Base-by-base conservation (phyloP, 1,140 invertebrate species). In the Propsilocerus akamusi region DNA sequence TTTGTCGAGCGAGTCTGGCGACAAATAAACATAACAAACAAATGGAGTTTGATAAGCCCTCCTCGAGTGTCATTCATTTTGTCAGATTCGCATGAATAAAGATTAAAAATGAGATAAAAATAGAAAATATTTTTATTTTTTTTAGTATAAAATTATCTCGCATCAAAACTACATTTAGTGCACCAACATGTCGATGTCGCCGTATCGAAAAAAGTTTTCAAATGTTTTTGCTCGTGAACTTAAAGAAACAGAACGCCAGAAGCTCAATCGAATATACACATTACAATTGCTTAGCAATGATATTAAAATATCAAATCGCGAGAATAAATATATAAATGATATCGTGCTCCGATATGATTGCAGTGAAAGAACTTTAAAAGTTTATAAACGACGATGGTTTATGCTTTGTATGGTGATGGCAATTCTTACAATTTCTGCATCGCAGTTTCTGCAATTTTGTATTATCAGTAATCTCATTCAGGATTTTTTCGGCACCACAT, bases 131-230 rank as follows among this genome's bases (percentile, higher is more conserved):
- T n/a, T n/a, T n/a, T n/a, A n/a, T n/a, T n/a, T n/a, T n/a, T n/a
- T n/a, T n/a, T n/a, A n/a, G n/a, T n/a, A n/a, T n/a, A n/a, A n/a
- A n/a, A n/a, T n/a, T n/a, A n/a, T n/a, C n/a, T n/a, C n/a, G n/a
- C n/a, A n/a, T n/a, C n/a, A n/a, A n/a, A n/a, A 17, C 34, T 20
- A 20, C 34, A 41, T n/a, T 41, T 41, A 41, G 34, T 41, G 10
- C n/a, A n/a, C n/a, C n/a, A 41, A 41, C 14, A 41, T 41, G 34
- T 30, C 14, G 14, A 20, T 20, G 5, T 41, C 34, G 5, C 34
- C 34, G 22, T 41, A 41, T 41, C 34, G 34, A 20, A 41, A 41
- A 41, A 41, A 41, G 22, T 41, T 41, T 10, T 41, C 34, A 41
- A 20, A 14, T 8, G 14, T 20, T 3, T 41, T 41, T 20, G 34